Percentiles rank a stretch among this genome's conserved stretches.
phyloP scores from a whole-genome alignment of 2,797 vertebrate genomes.

The Macropodus opercularis region DNA sequence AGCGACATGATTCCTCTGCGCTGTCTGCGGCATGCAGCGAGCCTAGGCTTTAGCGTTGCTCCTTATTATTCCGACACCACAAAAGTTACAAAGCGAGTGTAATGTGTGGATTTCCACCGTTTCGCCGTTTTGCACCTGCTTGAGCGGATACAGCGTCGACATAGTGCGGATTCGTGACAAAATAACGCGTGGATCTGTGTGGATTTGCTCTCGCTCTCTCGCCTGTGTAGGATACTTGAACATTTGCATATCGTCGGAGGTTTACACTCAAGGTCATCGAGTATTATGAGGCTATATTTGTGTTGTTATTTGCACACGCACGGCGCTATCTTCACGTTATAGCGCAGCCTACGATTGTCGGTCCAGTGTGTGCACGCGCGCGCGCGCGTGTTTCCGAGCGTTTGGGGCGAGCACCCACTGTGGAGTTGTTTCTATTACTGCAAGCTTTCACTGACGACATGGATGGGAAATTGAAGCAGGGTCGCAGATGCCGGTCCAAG shows the following conservation, averaged over 20 bases:
- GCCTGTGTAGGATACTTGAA: conserved; percentile 77
- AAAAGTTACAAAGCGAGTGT: conserved; percentile 84
- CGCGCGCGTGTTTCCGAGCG: conserved; percentile 59
- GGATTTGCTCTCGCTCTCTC: conserved; percentile 42
- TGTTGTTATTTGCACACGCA: conserved; percentile 65
- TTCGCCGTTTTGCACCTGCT: conserved; percentile 79
- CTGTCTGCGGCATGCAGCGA: conserved; percentile 76
- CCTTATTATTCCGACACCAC: conserved; percentile 71
- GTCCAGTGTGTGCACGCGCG: conserved; percentile 16
- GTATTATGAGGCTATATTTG: conserved; percentile 73
- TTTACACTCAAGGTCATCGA: conserved; percentile 85
- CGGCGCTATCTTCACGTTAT: conserved; percentile 43
- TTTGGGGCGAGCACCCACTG: conserved; percentile 49
- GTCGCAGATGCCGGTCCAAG: conserved; percentile 90
- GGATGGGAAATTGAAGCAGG: conserved; percentile 92
- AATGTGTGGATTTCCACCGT: conserved; percentile 68
- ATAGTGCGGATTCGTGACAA: conserved; percentile 67
- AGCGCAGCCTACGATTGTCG: conserved; percentile 55
- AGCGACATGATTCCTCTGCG: conserved; percentile 77
- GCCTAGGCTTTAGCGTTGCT: conserved; percentile 49
- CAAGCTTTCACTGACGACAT: conserved; percentile 75
- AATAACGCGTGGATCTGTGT: conserved; percentile 70
- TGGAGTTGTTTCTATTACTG: conserved; percentile 62
- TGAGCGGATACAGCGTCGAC: conserved; percentile 74
- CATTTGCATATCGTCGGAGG: conserved; percentile 73